Conservation (phyloP, 2,888 invertebrate genomes). For the Pelosia muscerda region DNA sequence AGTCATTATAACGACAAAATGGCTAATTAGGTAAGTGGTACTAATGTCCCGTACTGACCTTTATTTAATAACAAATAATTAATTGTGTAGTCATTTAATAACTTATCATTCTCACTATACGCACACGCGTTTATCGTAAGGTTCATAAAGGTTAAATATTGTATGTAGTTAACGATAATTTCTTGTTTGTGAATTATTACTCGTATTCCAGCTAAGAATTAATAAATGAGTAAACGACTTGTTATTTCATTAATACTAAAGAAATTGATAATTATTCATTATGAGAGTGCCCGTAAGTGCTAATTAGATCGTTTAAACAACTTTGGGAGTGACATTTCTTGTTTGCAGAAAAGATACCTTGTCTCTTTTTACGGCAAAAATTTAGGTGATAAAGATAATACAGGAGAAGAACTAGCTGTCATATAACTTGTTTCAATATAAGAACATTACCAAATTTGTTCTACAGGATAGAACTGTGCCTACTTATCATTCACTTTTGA, state of each 20-base stretch:
- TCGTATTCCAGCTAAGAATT: slow-evolving; percentile 10
- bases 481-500: too few relatives aligned
- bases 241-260: too few relatives aligned
- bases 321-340: background rate
- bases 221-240: too few relatives aligned
- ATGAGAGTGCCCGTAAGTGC: slow-evolving; percentile 1
- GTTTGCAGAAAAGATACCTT: background rate
- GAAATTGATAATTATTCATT: slow-evolving; percentile 20
- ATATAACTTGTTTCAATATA: too few relatives aligned
- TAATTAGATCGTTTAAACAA: slow-evolving; percentile 16
- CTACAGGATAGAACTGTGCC: too few relatives aligned
- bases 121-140: slow-evolving; percentile 18
- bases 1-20: background rate
- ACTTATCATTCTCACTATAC: background rate
- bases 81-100: background rate
- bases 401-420: too few relatives aligned
- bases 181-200: slow-evolving; percentile 5
- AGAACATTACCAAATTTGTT: too few relatives aligned
- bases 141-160: slow-evolving; percentile 35
- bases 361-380: background rate
- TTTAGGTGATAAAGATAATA: too few relatives aligned
- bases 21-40: background rate
- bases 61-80: background rate
- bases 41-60: background rate
- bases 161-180: slow-evolving; percentile 13